Evolutionary conservation across 2,797 vertebrate genomes (phyloP), one percentile per base, ranked within the genome.

Genomic region (Darevskia mixta): DNA sequence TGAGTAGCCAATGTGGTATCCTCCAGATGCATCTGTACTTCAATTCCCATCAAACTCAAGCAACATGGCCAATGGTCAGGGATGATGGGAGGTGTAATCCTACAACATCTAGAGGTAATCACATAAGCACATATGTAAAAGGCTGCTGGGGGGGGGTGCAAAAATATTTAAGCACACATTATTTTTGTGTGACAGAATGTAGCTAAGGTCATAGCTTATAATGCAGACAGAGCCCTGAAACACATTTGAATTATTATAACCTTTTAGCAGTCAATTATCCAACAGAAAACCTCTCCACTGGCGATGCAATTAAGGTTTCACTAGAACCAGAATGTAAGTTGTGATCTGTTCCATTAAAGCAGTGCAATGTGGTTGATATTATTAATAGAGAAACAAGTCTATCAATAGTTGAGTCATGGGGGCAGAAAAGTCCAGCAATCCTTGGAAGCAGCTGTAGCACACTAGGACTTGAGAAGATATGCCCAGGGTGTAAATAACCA

Each of bases 261-360:
- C 73, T 92, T 94, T 90, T 82, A 89, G 55, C 81, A 38, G 41
- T 35, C 17, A 55, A 78, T 20, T 90, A 81, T 86, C 0, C 1
- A 43, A 43, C 85, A 71, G n/a, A 69, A 86, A 88, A 75, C 88
- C 43, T 72, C 83, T 45, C 88, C 1, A 2, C 17, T 87, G 76
- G 72, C 58, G 78, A 83, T 67, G 77, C 73, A 78, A 92, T 58
- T 85, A 80, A 18, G 18, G 25, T 81, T 90, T 85, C 27, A 87
- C 58, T 67, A 25, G 89, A 73, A 85, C 23, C 86, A 29, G 66
- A 89, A 86, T 3, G 17, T 86, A 91, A 23, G n/a, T 64, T 77
- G 25, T 61, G 38, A 45, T 25, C 58, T 67, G n/a, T 77, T 82
- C 61, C 32, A 38, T 49, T 87, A 82, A 82, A 82, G 82, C 76